Percentiles rank a stretch among this genome's conserved stretches.
Evolutionary conservation across 2,888 invertebrate genomes (phyloP).

Genomic region (Halocaridina rubra): DNA sequence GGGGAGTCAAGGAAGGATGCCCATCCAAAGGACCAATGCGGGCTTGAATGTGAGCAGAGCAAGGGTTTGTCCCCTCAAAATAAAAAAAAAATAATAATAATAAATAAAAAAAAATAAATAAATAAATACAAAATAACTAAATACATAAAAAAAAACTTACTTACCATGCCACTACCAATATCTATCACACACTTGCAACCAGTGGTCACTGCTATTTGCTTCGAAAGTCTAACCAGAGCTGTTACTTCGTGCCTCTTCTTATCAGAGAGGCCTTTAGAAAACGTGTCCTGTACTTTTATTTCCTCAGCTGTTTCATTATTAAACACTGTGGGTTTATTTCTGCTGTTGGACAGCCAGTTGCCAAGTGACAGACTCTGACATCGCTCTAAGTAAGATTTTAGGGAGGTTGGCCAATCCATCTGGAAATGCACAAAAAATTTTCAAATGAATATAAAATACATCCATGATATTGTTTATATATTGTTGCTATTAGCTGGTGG

Average conservation of each 20-base stretch:
- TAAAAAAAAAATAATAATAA: no score
- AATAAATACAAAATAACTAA: no score
- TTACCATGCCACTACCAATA: not conserved
- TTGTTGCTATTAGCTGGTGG: no score
- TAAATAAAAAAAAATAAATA: no score
- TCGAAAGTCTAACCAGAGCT: not conserved
- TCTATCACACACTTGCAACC: not conserved
- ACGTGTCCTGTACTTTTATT: not conserved
- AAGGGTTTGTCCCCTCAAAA: no score
- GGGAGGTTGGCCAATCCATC: not conserved
- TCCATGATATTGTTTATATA: no score
- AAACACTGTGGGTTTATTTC: not conserved
- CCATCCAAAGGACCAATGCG: no score
- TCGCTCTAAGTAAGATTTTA: not conserved
- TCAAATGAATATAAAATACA: no score
- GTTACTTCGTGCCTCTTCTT: not conserved
- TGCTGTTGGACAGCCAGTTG: not conserved
- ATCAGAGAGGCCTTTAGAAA: not conserved
- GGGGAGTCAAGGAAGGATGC: no score
- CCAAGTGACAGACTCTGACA: not conserved
- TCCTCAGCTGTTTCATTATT: not conserved
- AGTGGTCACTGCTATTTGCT: not conserved
- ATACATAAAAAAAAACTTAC: no score
- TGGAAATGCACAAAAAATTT: not conserved
- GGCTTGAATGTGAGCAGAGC: no score